Evolutionary conservation across 1,140 invertebrate species (phyloP).

Genomic region (Protaetia brevitarsis): DNA sequence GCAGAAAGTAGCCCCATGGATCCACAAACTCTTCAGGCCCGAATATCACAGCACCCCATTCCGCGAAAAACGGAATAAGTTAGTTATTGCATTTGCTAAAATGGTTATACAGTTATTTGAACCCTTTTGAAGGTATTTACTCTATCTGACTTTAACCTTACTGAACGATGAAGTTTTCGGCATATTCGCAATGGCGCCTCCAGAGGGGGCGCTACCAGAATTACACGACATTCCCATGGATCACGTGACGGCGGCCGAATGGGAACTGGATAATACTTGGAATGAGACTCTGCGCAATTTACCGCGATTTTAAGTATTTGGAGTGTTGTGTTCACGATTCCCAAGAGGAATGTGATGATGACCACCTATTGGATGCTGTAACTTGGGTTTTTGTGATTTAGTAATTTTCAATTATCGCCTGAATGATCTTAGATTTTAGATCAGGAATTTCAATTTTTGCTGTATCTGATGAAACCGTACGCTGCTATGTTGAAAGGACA

Average conservation of each 20-base stretch:
- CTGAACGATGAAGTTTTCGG: conserved; percentile 42
- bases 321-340: conserved; percentile 41
- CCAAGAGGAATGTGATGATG: conserved; percentile 36
- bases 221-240: conserved; percentile 29
- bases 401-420: not conserved
- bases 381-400: too few species aligned
- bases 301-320: conserved; percentile 40
- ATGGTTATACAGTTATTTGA: not conserved
- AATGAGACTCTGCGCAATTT: conserved; percentile 39
- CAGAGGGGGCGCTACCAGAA: conserved; percentile 39
- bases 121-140: conserved; percentile 37
- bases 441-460: conserved; percentile 49
- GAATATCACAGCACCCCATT: conserved; percentile 45
- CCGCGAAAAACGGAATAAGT: conserved; percentile 45
- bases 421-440: conserved; percentile 43
- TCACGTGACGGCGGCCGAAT: conserved; percentile 39
- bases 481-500: conserved; percentile 41
- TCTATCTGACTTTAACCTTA: conserved; percentile 40
- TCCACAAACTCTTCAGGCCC: conserved; percentile 44
- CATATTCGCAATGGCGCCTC: conserved; percentile 37
- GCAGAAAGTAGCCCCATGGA: conserved; percentile 41
- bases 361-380: conserved; percentile 43
- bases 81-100: not conserved
- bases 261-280: conserved; percentile 45
- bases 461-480: conserved; percentile 48